Evolutionary conservation across 2,888 invertebrate species (phyloP), one percentile per base, ranked within the genome.

Genomic region (Drosophila aldrichi): DNA sequence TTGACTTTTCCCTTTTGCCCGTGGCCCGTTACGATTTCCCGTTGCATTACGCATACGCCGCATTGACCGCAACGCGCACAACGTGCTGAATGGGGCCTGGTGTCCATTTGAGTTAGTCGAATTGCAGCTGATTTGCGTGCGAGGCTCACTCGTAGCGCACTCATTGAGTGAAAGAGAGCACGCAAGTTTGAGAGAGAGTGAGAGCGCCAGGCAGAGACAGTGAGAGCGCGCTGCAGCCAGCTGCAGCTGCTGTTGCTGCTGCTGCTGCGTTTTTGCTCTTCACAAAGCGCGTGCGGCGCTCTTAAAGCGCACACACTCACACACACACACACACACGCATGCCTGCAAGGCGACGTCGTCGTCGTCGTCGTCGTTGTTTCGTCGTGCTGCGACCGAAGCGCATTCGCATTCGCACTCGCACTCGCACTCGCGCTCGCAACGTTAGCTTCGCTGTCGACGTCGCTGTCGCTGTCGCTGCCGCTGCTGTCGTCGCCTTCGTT

Each of bases 41-140:
- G 48, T 32, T 49, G 49, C 52, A 84, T 88, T 88, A 84, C 84
- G 84, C 84, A 90, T 90, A 90, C 90, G 83, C 77, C 82, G 64
- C 88, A 63, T 63, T 79, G 80, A 76, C 86, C 72, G 60, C 58
- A 55, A 60, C 66, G 63, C 54, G 54, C 38, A 71, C 65, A 76
- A 78, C 68, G 63, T 78, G 79, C 61, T 62, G 61, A 56, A 22
- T 43, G 44, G 44, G n/a, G 51, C 38, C 32, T 41, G 48, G 25
- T 51, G 70, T 52, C 41, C 46, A n/a, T 55, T 79, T 75, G 74
- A 79, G 75, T 75, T 48, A 16, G n/a, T 63, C 41, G 18, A n/a
- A 20, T 34, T 62, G 82, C 80, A 80, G 80, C 80, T 80, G 80
- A 82, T 80, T 79, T 74, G 62, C 82, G 79, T 78, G 78, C 77